Evolutionary conservation across 2,113 vertebrate species (phyloP), one percentile per base, ranked within the genome.

Genomic region (Oreochromis spilurus): DNA sequence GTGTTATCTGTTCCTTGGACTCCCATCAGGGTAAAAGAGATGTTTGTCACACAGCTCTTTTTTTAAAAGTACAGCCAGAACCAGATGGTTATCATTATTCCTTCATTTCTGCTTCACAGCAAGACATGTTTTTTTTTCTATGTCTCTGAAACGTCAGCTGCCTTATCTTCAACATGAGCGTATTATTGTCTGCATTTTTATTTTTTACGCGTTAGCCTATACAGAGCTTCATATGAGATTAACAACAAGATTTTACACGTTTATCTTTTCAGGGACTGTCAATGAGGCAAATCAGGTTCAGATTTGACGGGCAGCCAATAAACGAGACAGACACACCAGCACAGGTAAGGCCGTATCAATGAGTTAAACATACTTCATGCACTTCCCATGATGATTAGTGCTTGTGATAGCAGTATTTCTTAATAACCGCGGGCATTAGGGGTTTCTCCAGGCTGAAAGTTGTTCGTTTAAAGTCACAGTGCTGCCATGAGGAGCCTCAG

Each of bases 281-380:
- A 67, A 99, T 99, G 97, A 98, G 98, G 97, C 99, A 99, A 97
- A 99, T 99, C 96, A 97, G 99, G 95, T 99, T 99, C 97, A 97
- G 98, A 96, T 99, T 99, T 90, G 99, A 99, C 80, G 99, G 99
- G 84, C 99, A 99, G 94, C 99, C 99, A 90, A 99, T 99, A 95
- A 99, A 99, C 93, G 99, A 99, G 95, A 97, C 97, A 92, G 99
- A 99, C 95, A 99, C 99, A 94, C 99, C 99, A 90, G 97, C 98
- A 97, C 98, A 99, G 97, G 99, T 99, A 96, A 80, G 90, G 50
- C 26, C 65, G 9, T 72, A 52, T 29, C 9, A 17, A 11, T 9
- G 2, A 31, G 2, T 78, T 65, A 21, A 77, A 19, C 43, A 17
- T 26, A 50, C 26, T 50, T 50, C 43, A 31, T 13, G 6, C 2